Evolutionary conservation across 2,888 invertebrate species (phyloP).

Genomic region (Seira musarum): DNA sequence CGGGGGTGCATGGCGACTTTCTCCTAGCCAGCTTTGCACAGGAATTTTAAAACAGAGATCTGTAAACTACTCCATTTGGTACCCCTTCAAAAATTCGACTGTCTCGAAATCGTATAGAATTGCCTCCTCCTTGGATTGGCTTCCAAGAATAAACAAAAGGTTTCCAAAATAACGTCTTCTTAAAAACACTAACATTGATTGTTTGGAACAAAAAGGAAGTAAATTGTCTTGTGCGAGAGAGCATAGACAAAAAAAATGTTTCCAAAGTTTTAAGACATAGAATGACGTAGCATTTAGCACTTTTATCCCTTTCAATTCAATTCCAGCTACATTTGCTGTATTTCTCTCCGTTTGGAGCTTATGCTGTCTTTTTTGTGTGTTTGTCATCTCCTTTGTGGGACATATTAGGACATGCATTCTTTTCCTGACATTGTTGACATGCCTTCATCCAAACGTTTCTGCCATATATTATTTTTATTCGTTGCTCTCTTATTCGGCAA

Average conservation of each 20-base stretch:
- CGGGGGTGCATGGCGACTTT: neutral
- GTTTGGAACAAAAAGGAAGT: too few species aligned
- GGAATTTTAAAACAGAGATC: slow-evolving; percentile 6
- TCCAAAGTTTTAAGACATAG: too few species aligned
- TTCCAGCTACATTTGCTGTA: neutral
- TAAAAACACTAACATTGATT: neutral
- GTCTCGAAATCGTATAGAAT: too few species aligned
- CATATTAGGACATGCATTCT: slow-evolving; percentile 13
- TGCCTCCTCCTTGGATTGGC: neutral
- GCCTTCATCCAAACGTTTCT: slow-evolving; percentile 14
- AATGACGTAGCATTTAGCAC: too few species aligned
- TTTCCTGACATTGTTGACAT: slow-evolving; percentile 32
- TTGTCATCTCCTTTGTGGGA: neutral
- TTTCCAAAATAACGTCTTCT: neutral
- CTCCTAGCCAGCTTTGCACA: neutral
- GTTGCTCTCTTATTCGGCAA: neutral
- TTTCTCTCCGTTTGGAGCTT: neutral
- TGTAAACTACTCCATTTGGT: neutral
- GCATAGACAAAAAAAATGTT: too few species aligned
- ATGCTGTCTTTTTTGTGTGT: neutral
- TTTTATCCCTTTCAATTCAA: too few species aligned
- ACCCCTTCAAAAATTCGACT: neutral
- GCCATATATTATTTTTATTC: neutral
- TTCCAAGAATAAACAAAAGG: neutral
- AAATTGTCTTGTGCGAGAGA: too few species aligned